Percentiles rank a stretch among this genome's conserved stretches.
Evolutionary conservation across 2,797 vertebrate genomes (phyloP).

Genomic region (Nyctalus aviator): DNA sequence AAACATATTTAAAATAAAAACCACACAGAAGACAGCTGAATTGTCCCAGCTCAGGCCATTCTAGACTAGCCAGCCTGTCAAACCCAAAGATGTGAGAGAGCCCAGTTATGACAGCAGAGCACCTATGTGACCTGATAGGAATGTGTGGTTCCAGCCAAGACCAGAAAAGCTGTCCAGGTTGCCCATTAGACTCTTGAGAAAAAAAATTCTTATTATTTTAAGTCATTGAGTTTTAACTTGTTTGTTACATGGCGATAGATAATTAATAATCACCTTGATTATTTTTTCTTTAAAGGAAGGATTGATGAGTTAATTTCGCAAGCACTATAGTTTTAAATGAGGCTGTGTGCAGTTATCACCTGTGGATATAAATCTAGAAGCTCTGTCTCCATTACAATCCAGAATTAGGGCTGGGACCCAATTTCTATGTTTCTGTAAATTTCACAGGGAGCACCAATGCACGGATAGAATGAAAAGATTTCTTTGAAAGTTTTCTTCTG

Average conservation of each 20-base stretch:
- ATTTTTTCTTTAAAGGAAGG: background rate
- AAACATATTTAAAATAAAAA: background rate
- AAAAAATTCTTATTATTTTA: background rate
- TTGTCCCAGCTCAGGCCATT: background rate
- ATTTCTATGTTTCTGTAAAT: background rate
- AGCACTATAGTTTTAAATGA: background rate
- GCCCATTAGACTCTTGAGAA: background rate
- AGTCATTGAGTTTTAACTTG: background rate
- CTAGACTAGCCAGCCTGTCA: background rate
- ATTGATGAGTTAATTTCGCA: background rate
- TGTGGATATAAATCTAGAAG: background rate
- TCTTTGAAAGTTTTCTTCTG: constrained; percentile 20
- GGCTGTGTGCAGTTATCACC: background rate
- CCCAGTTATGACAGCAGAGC: background rate
- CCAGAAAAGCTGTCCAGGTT: background rate
- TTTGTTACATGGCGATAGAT: background rate
- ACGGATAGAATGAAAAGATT: background rate
- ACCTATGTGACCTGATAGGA: background rate
- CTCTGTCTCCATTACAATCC: background rate
- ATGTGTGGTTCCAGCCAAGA: background rate
- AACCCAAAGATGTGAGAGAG: background rate
- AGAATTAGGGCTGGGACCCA: background rate
- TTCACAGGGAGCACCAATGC: background rate
- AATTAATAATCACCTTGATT: background rate
- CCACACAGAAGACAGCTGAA: background rate